A percentile compares a stretch with the other conserved stretches of the same genome.
These are phyloP conservation scores for Platichthys stellatus DNA, from an alignment of 2,113 vertebrate genomes.

Conservation along the genomic window DNA sequence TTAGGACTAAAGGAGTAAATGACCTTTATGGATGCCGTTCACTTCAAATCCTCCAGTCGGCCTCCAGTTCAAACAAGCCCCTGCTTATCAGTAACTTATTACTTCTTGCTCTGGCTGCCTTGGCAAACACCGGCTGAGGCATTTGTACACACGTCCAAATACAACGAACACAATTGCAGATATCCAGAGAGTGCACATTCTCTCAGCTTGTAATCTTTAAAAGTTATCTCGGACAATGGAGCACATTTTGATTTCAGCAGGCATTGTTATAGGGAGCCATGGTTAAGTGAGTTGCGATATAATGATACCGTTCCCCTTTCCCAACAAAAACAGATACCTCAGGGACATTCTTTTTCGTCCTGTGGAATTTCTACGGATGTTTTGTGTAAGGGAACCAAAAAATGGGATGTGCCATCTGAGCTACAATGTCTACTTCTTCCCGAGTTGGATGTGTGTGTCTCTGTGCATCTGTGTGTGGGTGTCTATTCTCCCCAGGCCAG, in stretches of 20 bases:
- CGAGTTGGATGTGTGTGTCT: conserved; percentile 10
- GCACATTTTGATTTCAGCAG: conserved; percentile 22
- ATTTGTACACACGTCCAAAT: conserved; percentile 58
- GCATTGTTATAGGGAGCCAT: background rate
- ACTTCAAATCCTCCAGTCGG: conserved; percentile 52
- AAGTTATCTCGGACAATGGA: conserved; percentile 19
- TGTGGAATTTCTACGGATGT: conserved; percentile 36
- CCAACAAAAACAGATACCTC: conserved; percentile 43
- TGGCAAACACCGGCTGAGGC: conserved; percentile 58
- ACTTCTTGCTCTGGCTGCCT: conserved; percentile 57
- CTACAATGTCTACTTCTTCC: conserved; percentile 66
- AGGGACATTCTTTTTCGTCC: conserved; percentile 1
- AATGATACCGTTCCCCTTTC: conserved; percentile 25
- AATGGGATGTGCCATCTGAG: conserved; percentile 32
- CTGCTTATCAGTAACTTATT: conserved; percentile 78
- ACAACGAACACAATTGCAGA: conserved; percentile 48
- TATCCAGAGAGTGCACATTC: conserved; percentile 9
- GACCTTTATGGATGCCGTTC: conserved; percentile 75
- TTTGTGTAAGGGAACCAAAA: conserved; percentile 37
- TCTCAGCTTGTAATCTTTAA: conserved; percentile 25
- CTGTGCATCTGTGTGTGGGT: conserved; percentile 45
- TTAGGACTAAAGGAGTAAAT: conserved; percentile 58
- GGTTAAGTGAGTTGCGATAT: conserved; percentile 17
- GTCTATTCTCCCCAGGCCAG: conserved; percentile 49
- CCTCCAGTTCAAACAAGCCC: conserved; percentile 62